phyloP scores from a whole-genome alignment of 2,113 vertebrate species.

The Oryzias woworae region DNA sequence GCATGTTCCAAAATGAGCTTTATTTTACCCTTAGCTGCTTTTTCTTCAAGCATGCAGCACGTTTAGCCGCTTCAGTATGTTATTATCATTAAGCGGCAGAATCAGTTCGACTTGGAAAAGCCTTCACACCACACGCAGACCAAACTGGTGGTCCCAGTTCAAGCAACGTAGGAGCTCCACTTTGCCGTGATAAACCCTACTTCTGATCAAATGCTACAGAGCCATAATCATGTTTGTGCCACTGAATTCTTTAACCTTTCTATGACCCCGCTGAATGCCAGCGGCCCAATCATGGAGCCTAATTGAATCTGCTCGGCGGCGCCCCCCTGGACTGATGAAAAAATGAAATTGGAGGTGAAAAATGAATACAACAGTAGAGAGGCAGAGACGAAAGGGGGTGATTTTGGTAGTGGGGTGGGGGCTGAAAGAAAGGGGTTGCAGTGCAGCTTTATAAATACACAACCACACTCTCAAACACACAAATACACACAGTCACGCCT shows the following conservation, averaged over 20 bases:
- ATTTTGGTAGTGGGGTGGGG: conserved; percentile 7
- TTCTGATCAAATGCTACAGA: conserved; percentile 82
- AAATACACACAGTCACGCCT: conserved; percentile 59
- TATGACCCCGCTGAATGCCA: conserved; percentile 80
- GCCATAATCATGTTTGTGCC: conserved; percentile 83
- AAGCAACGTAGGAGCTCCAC: conserved; percentile 45
- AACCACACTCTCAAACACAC: conserved; percentile 52
- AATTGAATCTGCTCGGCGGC: conserved; percentile 80
- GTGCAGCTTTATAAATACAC: conserved; percentile 57
- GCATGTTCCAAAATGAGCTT: not conserved
- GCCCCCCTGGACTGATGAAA: conserved; percentile 71
- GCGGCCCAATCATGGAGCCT: conserved; percentile 80
- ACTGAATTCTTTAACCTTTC: conserved; percentile 85
- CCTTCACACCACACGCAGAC: conserved; percentile 18
- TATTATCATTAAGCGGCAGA: conserved; percentile 29
- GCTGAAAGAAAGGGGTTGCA: conserved; percentile 3
- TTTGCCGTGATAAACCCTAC: conserved; percentile 74
- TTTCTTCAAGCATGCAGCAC: conserved; percentile 7
- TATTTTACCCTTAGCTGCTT: conserved; percentile 15
- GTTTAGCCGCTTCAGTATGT: conserved; percentile 23
- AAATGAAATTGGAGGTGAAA: conserved; percentile 82
- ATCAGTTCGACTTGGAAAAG: conserved; percentile 22
- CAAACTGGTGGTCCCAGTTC: conserved; percentile 36
- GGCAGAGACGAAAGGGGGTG: conserved; percentile 14
- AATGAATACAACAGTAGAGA: conserved; percentile 71